Percentiles rank a stretch among this genome's conserved stretches.
Conservation (phyloP, 2,888 invertebrate genomes). For the Sphaerophoria taeniata region DNA sequence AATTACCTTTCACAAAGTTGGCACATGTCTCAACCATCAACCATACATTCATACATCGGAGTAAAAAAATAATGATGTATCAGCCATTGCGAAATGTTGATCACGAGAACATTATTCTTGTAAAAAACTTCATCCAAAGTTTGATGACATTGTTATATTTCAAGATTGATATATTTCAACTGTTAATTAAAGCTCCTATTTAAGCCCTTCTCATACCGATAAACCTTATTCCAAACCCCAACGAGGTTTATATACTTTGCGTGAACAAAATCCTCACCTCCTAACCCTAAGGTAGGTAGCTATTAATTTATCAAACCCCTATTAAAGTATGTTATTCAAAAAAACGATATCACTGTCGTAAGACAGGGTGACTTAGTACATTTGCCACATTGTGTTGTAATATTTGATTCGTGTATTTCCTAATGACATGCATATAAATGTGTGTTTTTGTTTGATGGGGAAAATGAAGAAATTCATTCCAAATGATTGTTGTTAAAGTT, state of each 20-base stretch:
- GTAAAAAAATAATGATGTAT: not conserved
- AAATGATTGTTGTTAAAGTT: conserved; percentile 35
- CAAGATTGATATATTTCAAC: not conserved
- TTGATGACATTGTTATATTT: not conserved
- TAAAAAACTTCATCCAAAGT: not conserved
- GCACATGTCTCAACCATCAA: too few relatives aligned
- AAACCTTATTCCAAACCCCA: not conserved
- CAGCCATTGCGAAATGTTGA: not conserved
- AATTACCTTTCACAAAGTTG: too few relatives aligned
- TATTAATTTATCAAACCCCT: not conserved
- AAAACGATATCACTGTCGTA: not conserved
- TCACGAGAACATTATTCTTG: not conserved
- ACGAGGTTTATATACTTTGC: too few relatives aligned
- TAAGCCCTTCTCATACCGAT: not conserved
- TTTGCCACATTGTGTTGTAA: not conserved
- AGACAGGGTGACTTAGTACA: not conserved
- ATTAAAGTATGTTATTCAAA: not conserved
- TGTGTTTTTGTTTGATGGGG: not conserved
- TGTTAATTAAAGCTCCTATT: not conserved
- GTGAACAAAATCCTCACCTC: not conserved
- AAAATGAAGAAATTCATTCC: conserved; percentile 12
- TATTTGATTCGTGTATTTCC: not conserved
- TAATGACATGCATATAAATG: not conserved
- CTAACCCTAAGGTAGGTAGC: not conserved
- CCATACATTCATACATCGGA: not conserved